Conservation (phyloP, 2,797 vertebrate species). For the Pogoniulus pusillus region DNA sequence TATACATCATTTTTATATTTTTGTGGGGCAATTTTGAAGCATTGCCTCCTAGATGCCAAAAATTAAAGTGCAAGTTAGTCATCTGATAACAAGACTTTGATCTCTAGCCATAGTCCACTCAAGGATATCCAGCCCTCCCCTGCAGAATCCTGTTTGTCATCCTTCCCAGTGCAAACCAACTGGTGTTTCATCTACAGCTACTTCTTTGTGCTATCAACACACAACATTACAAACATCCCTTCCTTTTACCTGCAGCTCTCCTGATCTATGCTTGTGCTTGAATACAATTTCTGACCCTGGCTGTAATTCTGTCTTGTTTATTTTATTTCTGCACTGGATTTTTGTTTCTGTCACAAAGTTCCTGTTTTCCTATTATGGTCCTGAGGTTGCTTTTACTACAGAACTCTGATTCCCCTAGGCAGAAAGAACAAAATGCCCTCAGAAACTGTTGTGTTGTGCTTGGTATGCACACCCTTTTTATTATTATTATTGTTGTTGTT, state of each 20-base stretch:
- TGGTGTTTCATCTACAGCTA: neutral
- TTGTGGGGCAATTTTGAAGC: neutral
- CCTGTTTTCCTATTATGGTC: neutral
- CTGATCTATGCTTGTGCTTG: neutral
- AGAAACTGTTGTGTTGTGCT: neutral
- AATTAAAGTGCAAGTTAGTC: neutral
- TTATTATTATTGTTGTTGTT: neutral
- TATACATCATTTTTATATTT: neutral
- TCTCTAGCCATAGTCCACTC: neutral
- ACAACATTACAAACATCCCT: neutral
- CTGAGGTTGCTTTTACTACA: neutral
- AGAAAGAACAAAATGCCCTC: neutral
- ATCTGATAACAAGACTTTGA: neutral
- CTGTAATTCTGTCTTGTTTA: neutral
- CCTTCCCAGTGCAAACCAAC: neutral
- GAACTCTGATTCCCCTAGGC: neutral
- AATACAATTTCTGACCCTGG: neutral
- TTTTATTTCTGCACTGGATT: neutral
- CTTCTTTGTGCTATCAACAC: neutral
- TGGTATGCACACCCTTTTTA: neutral
- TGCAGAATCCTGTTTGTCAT: neutral
- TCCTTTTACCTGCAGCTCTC: neutral
- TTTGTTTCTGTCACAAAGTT: neutral
- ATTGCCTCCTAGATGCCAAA: neutral
- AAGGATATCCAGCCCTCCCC: neutral